A percentile compares a stretch with the other conserved stretches of the same genome.
These are phyloP conservation scores for Kuschelorhynchus macadamiae DNA, from an alignment of 2,888 invertebrate genomes.

Conservation along the genomic window DNA sequence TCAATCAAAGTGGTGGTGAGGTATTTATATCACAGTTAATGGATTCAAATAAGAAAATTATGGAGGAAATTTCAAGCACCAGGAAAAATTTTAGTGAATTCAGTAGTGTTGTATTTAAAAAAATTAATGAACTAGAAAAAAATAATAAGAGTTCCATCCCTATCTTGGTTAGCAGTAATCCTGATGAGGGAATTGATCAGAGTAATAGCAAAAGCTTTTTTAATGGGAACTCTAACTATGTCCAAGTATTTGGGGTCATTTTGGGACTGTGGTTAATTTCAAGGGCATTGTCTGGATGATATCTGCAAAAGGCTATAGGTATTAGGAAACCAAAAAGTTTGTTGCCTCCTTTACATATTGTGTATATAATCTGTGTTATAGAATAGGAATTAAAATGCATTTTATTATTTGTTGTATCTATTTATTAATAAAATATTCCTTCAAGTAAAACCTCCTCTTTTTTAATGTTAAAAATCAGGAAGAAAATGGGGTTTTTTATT, in stretches of 20 bases:
- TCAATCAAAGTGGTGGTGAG: conserved; percentile 11
- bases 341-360: too few relatives aligned
- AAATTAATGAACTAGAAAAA: conserved; percentile 10
- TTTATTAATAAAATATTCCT: too few relatives aligned
- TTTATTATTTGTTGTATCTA: too few relatives aligned
- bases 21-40: conserved; percentile 15
- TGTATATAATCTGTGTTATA: too few relatives aligned
- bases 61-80: conserved; percentile 42
- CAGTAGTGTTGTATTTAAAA: conserved; percentile 3
- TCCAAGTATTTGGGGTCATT: conserved; percentile 21
- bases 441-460: too few relatives aligned
- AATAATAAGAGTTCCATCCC: not conserved
- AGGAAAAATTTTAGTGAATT: conserved; percentile 37
- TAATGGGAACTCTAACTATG: conserved; percentile 3
- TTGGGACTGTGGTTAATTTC: conserved; percentile 27
- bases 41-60: conserved; percentile 36
- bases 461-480: not conserved
- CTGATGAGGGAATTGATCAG: not conserved
- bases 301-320: not conserved
- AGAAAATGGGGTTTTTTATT: too few relatives aligned
- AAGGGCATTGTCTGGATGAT: conserved; percentile 24
- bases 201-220: conserved; percentile 2
- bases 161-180: not conserved
- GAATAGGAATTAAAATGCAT: too few relatives aligned
- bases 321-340: too few relatives aligned